A percentile compares a stretch with the other conserved stretches of the same genome.
These are phyloP conservation scores for Syngnathoides biaculeatus DNA, from an alignment of 2,113 vertebrate genomes.

Conservation along the genomic window DNA sequence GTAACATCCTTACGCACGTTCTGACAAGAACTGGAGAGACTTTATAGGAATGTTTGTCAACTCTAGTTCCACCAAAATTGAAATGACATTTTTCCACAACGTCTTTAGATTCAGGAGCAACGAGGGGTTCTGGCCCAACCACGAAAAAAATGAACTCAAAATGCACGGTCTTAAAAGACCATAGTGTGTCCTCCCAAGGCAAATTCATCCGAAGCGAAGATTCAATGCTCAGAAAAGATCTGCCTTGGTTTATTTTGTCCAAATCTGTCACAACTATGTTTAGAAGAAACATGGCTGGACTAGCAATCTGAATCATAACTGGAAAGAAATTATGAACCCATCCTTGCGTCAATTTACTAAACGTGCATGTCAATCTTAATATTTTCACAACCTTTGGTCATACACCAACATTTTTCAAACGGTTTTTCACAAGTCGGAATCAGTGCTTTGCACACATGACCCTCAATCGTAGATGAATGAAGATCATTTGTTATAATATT, in stretches of 20 bases:
- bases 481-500: too few species aligned
- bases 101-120: background rate
- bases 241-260: background rate
- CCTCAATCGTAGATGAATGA: too few species aligned
- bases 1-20: background rate
- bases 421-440: too few species aligned
- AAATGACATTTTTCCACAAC: background rate
- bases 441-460: too few species aligned
- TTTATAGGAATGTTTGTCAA: background rate
- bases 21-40: background rate
- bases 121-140: background rate
- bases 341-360: too few species aligned
- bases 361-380: too few species aligned
- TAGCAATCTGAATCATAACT: too few species aligned
- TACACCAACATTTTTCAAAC: too few species aligned
- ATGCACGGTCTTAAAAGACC: background rate
- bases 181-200: background rate
- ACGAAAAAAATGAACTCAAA: background rate
- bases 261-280: background rate
- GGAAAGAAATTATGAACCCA: too few species aligned
- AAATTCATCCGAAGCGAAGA: background rate
- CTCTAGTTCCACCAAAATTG: background rate
- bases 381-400: too few species aligned
- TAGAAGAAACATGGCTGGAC: too few species aligned
- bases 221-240: background rate